Conservation (phyloP, 2,888 invertebrate genomes). For the Balanococcus diminutus region DNA sequence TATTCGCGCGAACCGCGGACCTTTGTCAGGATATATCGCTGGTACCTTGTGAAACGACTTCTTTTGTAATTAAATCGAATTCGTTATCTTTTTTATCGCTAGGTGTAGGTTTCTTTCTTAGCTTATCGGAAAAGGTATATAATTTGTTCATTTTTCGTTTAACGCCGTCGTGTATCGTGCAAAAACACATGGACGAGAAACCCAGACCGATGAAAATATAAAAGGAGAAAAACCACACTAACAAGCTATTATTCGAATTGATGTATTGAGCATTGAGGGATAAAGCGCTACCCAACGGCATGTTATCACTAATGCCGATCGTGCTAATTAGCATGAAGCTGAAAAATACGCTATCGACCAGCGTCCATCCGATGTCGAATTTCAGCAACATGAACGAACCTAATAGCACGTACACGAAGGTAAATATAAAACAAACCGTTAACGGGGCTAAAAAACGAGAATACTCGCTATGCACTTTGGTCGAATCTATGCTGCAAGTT, state of each 20-base stretch:
- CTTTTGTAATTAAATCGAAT: background rate
- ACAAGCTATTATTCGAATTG: constrained; percentile 61
- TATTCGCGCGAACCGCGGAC: constrained; percentile 1
- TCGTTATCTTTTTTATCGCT: background rate
- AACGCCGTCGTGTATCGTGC: constrained; percentile 86
- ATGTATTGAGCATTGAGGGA: constrained; percentile 52
- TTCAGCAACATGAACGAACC: constrained; percentile 87
- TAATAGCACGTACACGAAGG: constrained; percentile 88
- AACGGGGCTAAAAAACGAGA: constrained; percentile 87
- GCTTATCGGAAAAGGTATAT: constrained; percentile 55
- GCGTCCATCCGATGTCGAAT: constrained; percentile 82
- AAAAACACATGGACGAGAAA: constrained; percentile 88
- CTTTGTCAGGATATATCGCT: constrained; percentile 53
- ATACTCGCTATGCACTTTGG: constrained; percentile 61
- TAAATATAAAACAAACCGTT: constrained; percentile 83
- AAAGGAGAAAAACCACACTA: constrained; percentile 86
- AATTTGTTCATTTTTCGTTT: constrained; percentile 80
- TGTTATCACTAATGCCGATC: constrained; percentile 73
- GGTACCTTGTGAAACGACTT: constrained; percentile 41
- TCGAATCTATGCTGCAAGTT: constrained; percentile 61
- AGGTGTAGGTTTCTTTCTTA: background rate
- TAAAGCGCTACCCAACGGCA: constrained; percentile 56
- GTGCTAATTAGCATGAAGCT: constrained; percentile 95
- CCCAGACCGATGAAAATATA: constrained; percentile 88
- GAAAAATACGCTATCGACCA: constrained; percentile 90